A percentile compares a stretch with the other conserved stretches of the same genome.
Evolutionary conservation across 1,140 invertebrate species (phyloP).

Genomic region (Acromyrmex echinatior): DNA sequence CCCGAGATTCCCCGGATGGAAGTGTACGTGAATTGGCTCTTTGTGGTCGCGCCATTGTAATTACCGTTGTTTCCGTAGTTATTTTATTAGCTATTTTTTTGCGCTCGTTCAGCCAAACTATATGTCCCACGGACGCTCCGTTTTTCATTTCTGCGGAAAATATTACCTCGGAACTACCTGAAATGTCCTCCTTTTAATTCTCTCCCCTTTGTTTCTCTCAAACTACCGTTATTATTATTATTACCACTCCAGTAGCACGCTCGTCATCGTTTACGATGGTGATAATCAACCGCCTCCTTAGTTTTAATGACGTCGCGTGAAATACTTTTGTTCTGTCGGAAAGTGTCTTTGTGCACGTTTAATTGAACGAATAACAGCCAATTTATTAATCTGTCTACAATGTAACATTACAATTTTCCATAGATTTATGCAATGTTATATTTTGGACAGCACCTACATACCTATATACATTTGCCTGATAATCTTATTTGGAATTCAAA

Average conservation of each 20-base stretch:
- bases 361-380: slow-evolving; percentile 1
- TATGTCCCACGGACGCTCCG: slow-evolving; percentile 8
- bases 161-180: slow-evolving; percentile 45
- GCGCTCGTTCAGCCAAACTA: slow-evolving; percentile 26
- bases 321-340: slow-evolving; percentile 24
- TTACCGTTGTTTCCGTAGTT: slow-evolving; percentile 36
- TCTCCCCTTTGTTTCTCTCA: slow-evolving; percentile 36
- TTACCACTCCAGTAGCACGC: slow-evolving; percentile 18
- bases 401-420: not conserved
- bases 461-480: not conserved
- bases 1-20: slow-evolving; percentile 1
- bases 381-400: slow-evolving; percentile 22
- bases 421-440: not conserved
- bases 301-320: slow-evolving; percentile 42
- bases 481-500: not conserved
- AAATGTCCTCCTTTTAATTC: slow-evolving; percentile 49
- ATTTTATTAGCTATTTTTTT: slow-evolving; percentile 49
- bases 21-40: slow-evolving; percentile 42
- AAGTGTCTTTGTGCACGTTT: not conserved
- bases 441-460: not conserved
- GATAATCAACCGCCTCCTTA: slow-evolving; percentile 49
- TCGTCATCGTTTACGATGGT: slow-evolving; percentile 30
- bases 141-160: slow-evolving; percentile 50
- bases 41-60: slow-evolving; percentile 17
- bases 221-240: slow-evolving; percentile 56